These are phyloP conservation scores for Ancistrus triradiatus DNA, from an alignment of 2,113 vertebrate species.

Conservation along the genomic window DNA sequence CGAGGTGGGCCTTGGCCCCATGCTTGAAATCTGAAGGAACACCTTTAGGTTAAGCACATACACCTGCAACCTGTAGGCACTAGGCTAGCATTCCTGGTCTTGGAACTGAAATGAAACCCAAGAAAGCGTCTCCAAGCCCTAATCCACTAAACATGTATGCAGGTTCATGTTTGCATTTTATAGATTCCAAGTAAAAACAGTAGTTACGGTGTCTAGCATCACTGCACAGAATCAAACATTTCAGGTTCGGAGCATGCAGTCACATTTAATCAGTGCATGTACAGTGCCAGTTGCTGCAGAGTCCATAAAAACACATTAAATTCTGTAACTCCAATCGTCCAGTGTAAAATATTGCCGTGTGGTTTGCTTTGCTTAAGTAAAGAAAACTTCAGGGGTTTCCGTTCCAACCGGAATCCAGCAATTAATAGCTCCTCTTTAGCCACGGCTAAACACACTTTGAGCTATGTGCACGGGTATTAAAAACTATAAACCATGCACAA, in stretches of 20 bases:
- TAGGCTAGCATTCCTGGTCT: no score
- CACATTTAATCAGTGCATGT: neutral
- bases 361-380: slow-evolving; percentile 29
- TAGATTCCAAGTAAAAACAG: no score
- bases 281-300: neutral
- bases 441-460: slow-evolving; percentile 30
- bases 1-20: no score
- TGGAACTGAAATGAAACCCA: no score
- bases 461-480: slow-evolving; percentile 44
- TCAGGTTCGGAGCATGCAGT: neutral
- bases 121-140: no score
- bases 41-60: no score
- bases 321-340: slow-evolving; percentile 27
- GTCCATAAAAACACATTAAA: slow-evolving; percentile 12
- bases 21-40: no score
- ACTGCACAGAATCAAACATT: no score
- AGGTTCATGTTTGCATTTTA: no score
- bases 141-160: no score
- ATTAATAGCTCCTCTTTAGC: slow-evolving; percentile 35
- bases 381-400: slow-evolving; percentile 39
- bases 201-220: no score
- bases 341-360: slow-evolving; percentile 22
- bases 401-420: slow-evolving; percentile 30
- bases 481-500: slow-evolving; percentile 44
- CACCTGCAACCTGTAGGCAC: no score